Conservation (phyloP, 2,113 vertebrate species). For the Cepphus grylle region DNA sequence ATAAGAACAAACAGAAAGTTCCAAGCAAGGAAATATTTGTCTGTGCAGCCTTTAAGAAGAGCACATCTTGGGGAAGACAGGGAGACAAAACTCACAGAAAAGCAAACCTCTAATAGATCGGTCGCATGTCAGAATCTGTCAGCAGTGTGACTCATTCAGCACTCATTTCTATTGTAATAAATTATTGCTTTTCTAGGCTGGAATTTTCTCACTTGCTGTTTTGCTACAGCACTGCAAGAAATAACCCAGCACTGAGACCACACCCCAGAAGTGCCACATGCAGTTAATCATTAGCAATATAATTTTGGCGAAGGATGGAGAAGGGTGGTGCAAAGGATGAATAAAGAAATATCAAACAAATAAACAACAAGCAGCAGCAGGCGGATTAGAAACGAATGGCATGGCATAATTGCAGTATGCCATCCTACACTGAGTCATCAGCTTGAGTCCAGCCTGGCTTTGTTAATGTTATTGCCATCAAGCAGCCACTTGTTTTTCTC, state of each 20-base stretch:
- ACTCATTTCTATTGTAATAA: not conserved
- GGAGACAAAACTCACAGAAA: not conserved
- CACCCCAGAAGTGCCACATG: not conserved
- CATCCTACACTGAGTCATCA: not conserved
- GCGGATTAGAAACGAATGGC: not conserved
- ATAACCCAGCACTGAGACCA: not conserved
- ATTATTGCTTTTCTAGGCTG: slow-evolving; percentile 12
- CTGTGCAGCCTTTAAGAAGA: not conserved
- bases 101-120: not conserved
- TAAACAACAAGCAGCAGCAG: not conserved
- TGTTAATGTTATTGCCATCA: not conserved
- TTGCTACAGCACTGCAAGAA: not conserved
- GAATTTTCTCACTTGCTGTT: slow-evolving; percentile 20
- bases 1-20: not conserved
- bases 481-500: not conserved
- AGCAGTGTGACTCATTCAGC: not conserved
- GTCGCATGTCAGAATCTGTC: not conserved
- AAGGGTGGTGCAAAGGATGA: not conserved
- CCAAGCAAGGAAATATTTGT: not conserved
- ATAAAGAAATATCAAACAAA: not conserved
- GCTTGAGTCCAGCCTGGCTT: not conserved
- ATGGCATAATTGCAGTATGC: not conserved
- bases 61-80: not conserved
- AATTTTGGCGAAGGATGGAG: not conserved
- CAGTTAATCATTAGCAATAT: not conserved